Percentiles rank a stretch among this genome's conserved stretches.
Conservation (phyloP, 2,113 vertebrate species). For the Chauna torquata region DNA sequence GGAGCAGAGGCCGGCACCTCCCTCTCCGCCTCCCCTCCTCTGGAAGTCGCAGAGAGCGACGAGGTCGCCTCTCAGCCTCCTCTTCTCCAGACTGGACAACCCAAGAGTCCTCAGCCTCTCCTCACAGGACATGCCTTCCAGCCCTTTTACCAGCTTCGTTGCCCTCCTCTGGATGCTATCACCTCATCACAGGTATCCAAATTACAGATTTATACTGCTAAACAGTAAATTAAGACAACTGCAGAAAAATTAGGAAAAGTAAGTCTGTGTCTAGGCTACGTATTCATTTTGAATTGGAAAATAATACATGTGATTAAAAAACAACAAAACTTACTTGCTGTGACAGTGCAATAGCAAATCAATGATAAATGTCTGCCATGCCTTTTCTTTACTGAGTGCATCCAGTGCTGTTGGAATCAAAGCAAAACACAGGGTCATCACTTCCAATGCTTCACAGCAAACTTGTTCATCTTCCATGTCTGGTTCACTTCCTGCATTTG, state of each 20-base stretch:
- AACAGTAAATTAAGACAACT: neutral
- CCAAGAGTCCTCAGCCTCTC: neutral
- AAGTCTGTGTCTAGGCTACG: neutral
- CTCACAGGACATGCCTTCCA: neutral
- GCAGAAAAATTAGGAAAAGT: neutral
- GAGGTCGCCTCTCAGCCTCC: neutral
- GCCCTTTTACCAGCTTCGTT: neutral
- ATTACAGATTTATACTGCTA: neutral
- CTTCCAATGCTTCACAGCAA: slow-evolving; percentile 97
- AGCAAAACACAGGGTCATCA: slow-evolving; percentile 98
- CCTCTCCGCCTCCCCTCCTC: neutral
- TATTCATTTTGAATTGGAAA: neutral
- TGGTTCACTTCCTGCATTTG: slow-evolving; percentile 93
- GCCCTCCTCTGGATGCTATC: neutral
- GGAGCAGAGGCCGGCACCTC: neutral
- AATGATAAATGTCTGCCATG: slow-evolving; percentile 99
- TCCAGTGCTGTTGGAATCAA: slow-evolving; percentile 96
- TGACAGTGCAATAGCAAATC: slow-evolving; percentile 97
- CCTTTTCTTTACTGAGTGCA: slow-evolving; percentile 97
- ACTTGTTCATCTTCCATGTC: slow-evolving; percentile 97
- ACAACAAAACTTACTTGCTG: slow-evolving; percentile 88
- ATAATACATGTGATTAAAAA: neutral
- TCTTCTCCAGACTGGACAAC: neutral
- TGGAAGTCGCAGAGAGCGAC: neutral
- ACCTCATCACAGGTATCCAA: neutral